Conservation (phyloP, 2,113 vertebrate species). For the Petaurus breviceps region DNA sequence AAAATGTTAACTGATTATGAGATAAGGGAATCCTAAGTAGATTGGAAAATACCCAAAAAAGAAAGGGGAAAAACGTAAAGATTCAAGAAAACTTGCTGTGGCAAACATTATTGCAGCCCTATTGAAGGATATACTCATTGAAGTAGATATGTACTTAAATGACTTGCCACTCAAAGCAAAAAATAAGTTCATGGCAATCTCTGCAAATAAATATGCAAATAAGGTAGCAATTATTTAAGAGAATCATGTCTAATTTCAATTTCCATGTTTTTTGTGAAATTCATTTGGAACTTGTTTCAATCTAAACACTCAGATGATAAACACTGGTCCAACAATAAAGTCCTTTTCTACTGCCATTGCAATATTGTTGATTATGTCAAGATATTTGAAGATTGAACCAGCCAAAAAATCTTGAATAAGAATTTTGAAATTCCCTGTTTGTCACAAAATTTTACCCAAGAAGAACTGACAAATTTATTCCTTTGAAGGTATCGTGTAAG, state of each 20-base stretch:
- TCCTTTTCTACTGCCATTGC: conserved; percentile 16
- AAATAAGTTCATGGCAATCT: background rate
- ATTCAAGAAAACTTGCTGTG: background rate
- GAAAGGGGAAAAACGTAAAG: background rate
- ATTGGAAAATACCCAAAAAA: background rate
- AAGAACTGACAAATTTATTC: background rate
- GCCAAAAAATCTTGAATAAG: background rate
- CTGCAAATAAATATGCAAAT: background rate
- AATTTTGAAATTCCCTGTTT: background rate
- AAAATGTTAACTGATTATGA: background rate
- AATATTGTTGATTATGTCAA: background rate
- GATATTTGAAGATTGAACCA: background rate
- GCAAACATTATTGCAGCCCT: background rate
- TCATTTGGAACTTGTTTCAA: conserved; percentile 6
- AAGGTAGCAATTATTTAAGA: background rate
- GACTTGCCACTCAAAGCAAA: background rate
- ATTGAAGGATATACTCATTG: background rate
- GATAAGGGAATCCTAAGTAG: background rate
- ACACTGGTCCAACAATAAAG: background rate
- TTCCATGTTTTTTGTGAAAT: background rate
- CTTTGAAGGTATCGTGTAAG: conserved; percentile 7
- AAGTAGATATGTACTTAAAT: background rate
- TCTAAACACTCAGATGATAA: conserved; percentile 33
- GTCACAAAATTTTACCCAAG: conserved; percentile 16
- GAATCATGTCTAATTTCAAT: background rate